Conservation (phyloP, 2,113 vertebrate species). For the Onychostruthus taczanowskii region DNA sequence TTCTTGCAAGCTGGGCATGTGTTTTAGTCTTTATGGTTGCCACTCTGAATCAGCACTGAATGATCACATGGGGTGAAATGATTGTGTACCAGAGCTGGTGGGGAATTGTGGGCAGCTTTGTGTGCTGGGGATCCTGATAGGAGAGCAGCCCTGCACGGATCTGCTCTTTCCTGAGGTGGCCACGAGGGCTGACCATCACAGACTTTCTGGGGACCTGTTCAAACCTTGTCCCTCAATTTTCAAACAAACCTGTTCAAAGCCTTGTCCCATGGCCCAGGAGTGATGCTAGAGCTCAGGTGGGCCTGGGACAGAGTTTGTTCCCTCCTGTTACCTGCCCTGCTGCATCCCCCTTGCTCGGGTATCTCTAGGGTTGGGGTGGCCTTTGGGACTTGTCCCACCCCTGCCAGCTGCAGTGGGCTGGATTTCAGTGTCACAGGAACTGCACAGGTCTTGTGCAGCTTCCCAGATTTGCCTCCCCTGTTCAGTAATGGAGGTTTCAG, state of each 20-base stretch:
- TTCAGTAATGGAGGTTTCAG: neutral
- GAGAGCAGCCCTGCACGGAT: accelerated
- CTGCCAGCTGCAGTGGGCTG: neutral
- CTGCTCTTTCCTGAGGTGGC: neutral
- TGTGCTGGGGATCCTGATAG: neutral
- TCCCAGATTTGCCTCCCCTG: neutral
- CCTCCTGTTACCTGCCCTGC: neutral
- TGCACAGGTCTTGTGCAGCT: neutral
- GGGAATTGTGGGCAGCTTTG: neutral
- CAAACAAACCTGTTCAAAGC: no score
- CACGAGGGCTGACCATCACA: neutral
- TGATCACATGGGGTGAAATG: neutral
- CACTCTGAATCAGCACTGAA: neutral
- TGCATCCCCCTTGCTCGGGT: neutral
- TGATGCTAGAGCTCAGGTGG: neutral
- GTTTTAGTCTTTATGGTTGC: neutral
- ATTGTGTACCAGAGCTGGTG: neutral
- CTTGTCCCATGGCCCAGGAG: neutral
- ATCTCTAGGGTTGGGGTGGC: accelerated
- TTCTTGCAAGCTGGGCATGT: neutral
- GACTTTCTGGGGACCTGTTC: neutral
- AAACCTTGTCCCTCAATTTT: neutral
- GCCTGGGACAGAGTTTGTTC: accelerated
- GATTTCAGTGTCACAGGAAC: neutral
- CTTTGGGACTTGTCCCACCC: neutral